Percentiles rank a stretch among this genome's conserved stretches.
These are phyloP conservation scores for Porites divaricata DNA, from an alignment of 92 coral and sea anemone species.

Conservation along the genomic window DNA sequence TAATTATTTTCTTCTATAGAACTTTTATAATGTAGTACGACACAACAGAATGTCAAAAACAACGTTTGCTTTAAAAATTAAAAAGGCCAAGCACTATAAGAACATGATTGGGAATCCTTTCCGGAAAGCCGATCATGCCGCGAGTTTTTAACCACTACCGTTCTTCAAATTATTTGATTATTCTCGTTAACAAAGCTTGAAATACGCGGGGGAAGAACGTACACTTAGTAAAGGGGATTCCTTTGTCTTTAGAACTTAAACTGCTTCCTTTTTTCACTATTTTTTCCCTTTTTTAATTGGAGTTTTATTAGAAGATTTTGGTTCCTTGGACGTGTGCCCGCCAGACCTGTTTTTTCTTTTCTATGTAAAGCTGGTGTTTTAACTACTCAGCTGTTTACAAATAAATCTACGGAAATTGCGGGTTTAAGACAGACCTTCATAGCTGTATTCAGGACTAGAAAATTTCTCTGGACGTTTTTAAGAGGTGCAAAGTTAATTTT, in stretches of 20 bases:
- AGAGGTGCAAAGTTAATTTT: too few relatives aligned
- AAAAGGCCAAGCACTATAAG: too few relatives aligned
- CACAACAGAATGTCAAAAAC: too few relatives aligned
- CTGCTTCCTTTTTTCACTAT: neutral
- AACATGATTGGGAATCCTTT: neutral
- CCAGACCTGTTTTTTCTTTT: neutral
- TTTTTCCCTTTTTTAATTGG: neutral
- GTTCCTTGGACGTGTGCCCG: neutral
- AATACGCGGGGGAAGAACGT: neutral
- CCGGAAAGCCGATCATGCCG: neutral
- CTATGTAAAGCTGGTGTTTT: neutral
- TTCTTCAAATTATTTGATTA: neutral
- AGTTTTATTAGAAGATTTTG: neutral
- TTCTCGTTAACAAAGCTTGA: neutral
- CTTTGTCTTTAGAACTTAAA: neutral
- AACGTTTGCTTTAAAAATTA: too few relatives aligned
- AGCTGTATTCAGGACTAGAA: too few relatives aligned
- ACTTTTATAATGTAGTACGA: too few relatives aligned
- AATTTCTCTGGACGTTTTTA: too few relatives aligned
- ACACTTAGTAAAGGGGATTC: conserved; percentile 18
- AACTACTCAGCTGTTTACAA: neutral
- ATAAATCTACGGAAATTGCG: too few relatives aligned
- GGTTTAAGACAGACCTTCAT: too few relatives aligned
- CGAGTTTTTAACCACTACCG: neutral
- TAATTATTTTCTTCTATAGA: too few relatives aligned